Percentiles rank a stretch among this genome's conserved stretches.
phyloP scores from a whole-genome alignment of 2,888 invertebrate genomes.

The Chromoteleia sp. region DNA sequence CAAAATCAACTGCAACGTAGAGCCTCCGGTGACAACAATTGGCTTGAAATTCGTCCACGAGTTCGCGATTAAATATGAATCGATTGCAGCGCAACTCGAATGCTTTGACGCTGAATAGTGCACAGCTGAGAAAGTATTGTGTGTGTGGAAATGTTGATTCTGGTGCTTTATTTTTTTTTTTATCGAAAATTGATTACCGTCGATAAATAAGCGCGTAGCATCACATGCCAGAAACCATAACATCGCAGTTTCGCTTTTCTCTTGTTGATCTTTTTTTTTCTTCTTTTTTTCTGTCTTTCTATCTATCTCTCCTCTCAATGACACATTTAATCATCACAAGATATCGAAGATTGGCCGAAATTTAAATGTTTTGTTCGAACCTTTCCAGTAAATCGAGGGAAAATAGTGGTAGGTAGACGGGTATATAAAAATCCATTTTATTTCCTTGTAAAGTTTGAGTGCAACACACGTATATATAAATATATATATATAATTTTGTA shows the following conservation, averaged over 20 bases:
- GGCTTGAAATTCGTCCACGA: slow-evolving; percentile 45
- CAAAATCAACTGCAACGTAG: not conserved
- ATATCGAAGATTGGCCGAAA: slow-evolving; percentile 76
- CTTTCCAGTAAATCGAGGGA: slow-evolving; percentile 84
- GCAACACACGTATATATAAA: slow-evolving; percentile 75
- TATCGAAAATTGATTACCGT: slow-evolving; percentile 1
- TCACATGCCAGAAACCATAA: slow-evolving; percentile 52
- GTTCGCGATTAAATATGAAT: slow-evolving; percentile 30
- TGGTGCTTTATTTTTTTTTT: slow-evolving; percentile 20
- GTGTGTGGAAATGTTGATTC: slow-evolving; percentile 49
- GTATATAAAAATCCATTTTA: slow-evolving; percentile 79
- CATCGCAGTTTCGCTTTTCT: slow-evolving; percentile 29
- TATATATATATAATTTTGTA: slow-evolving; percentile 68
- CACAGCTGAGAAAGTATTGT: slow-evolving; percentile 65
- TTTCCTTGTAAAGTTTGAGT: slow-evolving; percentile 81
- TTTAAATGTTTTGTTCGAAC: slow-evolving; percentile 82
- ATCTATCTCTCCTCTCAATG: slow-evolving; percentile 45
- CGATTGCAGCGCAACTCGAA: slow-evolving; percentile 53
- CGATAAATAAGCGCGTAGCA: slow-evolving; percentile 38
- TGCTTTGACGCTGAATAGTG: slow-evolving; percentile 71
- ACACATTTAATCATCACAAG: slow-evolving; percentile 70
- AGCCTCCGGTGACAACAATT: slow-evolving; percentile 7
- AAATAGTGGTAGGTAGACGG: slow-evolving; percentile 84
- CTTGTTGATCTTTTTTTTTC: not conserved
- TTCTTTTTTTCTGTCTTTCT: slow-evolving; percentile 18